Conservation (phyloP, 2,888 invertebrate genomes). For the Dendrolimus pini region DNA sequence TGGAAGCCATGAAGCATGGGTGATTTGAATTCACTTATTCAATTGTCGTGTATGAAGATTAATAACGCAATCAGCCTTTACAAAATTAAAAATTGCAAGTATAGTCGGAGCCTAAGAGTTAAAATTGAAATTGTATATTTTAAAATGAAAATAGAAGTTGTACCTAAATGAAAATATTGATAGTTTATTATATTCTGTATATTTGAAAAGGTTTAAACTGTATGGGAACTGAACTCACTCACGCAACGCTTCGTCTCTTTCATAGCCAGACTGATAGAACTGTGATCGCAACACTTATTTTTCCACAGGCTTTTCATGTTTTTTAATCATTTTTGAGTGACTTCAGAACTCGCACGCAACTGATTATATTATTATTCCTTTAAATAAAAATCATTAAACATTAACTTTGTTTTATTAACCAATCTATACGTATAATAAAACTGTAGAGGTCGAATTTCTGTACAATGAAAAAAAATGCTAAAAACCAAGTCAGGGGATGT, state of each 20-base stretch:
- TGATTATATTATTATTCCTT: constrained; percentile 66
- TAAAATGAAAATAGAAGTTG: constrained; percentile 49
- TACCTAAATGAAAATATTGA: constrained; percentile 58
- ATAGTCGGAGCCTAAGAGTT: constrained; percentile 17
- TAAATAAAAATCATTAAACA: constrained; percentile 56
- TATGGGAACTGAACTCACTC: constrained; percentile 62
- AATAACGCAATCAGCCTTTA: too few species aligned
- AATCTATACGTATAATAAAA: too few species aligned
- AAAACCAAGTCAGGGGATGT: too few species aligned
- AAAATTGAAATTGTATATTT: constrained; percentile 65
- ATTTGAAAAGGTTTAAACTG: constrained; percentile 66
- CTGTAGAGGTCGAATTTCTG: too few species aligned
- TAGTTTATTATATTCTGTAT: constrained; percentile 66
- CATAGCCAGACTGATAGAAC: constrained; percentile 63
- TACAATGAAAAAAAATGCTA: too few species aligned
- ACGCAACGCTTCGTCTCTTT: constrained; percentile 42
- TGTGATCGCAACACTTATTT: constrained; percentile 58
- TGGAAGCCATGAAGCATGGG: too few species aligned
- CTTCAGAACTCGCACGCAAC: constrained; percentile 63
- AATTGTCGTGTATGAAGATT: too few species aligned
- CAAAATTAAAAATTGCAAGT: background rate
- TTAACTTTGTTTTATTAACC: too few species aligned
- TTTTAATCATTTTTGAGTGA: constrained; percentile 47
- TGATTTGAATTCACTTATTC: too few species aligned
- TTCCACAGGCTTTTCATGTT: constrained; percentile 52